phyloP scores from a whole-genome alignment of 2,797 vertebrate species.

The Rhinatrema bivittatum region DNA sequence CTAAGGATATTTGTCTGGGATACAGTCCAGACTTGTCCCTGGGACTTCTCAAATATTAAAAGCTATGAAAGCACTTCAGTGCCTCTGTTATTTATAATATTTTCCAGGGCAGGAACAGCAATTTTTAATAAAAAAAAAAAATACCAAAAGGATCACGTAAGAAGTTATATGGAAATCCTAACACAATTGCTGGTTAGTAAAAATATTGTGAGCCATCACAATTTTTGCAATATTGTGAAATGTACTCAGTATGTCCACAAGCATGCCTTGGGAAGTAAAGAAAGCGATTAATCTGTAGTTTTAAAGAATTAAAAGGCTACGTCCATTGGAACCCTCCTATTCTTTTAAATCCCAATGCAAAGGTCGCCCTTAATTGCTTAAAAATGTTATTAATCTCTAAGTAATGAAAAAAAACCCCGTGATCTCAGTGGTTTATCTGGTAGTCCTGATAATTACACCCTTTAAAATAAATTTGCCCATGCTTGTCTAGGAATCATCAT shows the following conservation, averaged over 20 bases:
- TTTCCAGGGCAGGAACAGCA: conserved; percentile 19
- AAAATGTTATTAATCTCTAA: no score
- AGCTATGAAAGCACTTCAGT: conserved; percentile 3
- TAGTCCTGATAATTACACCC: no score
- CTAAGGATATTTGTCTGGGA: conserved; percentile 20
- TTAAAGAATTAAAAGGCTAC: not conserved
- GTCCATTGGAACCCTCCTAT: not conserved
- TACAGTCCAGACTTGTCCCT: conserved; percentile 2
- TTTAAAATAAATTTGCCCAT: no score
- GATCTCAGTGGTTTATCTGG: no score
- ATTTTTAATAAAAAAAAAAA: conserved; percentile 28
- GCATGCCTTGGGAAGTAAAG: not conserved
- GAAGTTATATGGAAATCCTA: no score
- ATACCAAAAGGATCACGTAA: not conserved
- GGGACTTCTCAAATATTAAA: conserved; percentile 1
- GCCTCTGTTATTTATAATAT: conserved; percentile 13
- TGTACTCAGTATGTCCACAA: no score
- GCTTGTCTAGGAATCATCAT: no score
- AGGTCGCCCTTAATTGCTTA: no score
- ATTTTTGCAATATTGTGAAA: conserved; percentile 16
- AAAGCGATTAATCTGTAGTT: not conserved
- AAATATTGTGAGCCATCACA: conserved; percentile 3
- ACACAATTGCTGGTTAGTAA: conserved; percentile 2
- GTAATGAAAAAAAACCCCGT: no score
- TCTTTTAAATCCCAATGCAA: not conserved